phyloP scores from a whole-genome alignment of 2,797 vertebrate genomes.

The Schizopygopsis pylzovi region DNA sequence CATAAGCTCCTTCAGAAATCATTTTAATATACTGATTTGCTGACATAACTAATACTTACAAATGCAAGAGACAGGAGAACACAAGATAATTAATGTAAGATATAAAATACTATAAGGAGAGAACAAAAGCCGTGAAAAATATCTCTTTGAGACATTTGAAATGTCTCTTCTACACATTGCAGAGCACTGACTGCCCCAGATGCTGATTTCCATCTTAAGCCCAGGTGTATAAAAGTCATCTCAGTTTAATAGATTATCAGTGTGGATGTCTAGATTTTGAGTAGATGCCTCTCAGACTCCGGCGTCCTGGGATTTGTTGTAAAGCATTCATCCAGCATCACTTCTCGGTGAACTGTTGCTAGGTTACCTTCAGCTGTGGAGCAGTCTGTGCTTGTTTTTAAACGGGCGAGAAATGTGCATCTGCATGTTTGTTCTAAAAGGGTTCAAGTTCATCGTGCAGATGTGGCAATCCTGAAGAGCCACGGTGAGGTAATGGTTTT shows the following conservation, averaged over 20 bases:
- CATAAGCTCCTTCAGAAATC: neutral
- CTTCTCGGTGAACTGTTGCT: constrained; percentile 64
- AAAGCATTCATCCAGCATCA: constrained; percentile 57
- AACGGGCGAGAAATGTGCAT: constrained; percentile 54
- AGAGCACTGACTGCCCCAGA: neutral
- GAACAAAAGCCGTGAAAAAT: neutral
- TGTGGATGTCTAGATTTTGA: constrained; percentile 45
- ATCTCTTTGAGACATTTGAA: neutral
- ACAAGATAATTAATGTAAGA: neutral
- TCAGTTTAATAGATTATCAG: constrained; percentile 17
- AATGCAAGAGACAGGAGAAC: neutral
- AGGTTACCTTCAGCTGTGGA: constrained; percentile 61
- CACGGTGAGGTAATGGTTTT: constrained; percentile 29
- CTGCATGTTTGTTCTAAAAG: constrained; percentile 54
- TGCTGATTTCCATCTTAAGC: constrained; percentile 18
- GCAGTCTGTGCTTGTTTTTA: constrained; percentile 50
- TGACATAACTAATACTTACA: neutral
- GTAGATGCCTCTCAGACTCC: constrained; percentile 46
- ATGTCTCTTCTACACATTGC: neutral
- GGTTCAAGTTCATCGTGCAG: constrained; percentile 52
- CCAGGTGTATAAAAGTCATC: constrained; percentile 30
- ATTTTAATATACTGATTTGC: neutral
- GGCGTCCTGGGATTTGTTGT: constrained; percentile 38
- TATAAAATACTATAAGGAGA: neutral
- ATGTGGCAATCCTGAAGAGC: constrained; percentile 39